phyloP scores from a whole-genome alignment of 2,113 vertebrate genomes.

The Cephalophus harveyi region DNA sequence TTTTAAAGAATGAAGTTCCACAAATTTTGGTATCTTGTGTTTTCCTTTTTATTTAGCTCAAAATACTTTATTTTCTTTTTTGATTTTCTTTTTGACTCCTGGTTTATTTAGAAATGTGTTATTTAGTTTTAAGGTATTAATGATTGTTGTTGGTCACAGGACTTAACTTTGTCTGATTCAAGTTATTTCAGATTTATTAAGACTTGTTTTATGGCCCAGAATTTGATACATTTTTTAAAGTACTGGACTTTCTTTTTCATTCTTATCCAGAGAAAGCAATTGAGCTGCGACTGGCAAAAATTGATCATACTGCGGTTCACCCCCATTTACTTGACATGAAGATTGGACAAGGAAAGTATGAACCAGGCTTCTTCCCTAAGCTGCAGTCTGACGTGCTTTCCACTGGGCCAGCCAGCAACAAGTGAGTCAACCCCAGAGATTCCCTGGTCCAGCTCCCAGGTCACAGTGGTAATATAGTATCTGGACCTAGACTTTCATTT shows the following conservation, averaged over 20 bases:
- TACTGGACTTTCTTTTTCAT: not conserved
- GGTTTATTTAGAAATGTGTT: not conserved
- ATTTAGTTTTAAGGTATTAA: not conserved
- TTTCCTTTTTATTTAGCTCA: not conserved
- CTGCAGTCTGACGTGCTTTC: conserved; percentile 96
- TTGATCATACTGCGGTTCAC: conserved; percentile 97
- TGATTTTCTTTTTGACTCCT: not conserved
- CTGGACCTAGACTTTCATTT: not conserved
- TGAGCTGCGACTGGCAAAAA: conserved; percentile 93
- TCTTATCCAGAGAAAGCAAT: conserved; percentile 92
- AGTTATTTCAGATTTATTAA: conserved; percentile 1
- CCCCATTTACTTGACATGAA: conserved; percentile 99
- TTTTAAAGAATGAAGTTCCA: not conserved
- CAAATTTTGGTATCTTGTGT: not conserved
- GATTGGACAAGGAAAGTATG: conserved; percentile 98
- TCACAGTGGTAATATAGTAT: not conserved
- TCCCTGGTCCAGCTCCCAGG: not conserved
- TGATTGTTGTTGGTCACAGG: not conserved
- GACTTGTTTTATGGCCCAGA: not conserved
- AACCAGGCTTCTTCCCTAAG: conserved; percentile 96
- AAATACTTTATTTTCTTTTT: not conserved
- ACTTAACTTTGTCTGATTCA: not conserved
- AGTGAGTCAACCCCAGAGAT: conserved; percentile 81
- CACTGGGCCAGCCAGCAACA: conserved; percentile 94
- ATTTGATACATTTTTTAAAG: not conserved